phyloP scores from a whole-genome alignment of 2,888 invertebrate genomes.

The Lypha dubia region DNA sequence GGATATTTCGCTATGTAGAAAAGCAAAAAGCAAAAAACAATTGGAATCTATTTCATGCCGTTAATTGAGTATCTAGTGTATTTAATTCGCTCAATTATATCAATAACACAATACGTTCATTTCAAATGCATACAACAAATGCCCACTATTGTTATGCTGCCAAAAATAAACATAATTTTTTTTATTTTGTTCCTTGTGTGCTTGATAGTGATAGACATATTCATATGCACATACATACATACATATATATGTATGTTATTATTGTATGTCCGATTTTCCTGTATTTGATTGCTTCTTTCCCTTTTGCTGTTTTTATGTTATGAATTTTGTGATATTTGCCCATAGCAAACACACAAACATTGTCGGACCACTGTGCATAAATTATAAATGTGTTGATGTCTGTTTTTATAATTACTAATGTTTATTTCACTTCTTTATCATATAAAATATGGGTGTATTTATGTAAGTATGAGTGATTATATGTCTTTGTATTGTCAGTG shows the following conservation, averaged over 20 bases:
- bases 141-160: constrained; percentile 45
- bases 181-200: not conserved
- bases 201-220: not conserved
- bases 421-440: constrained; percentile 13
- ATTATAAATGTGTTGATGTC: constrained; percentile 51
- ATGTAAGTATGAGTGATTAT: not conserved
- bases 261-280: constrained; percentile 50
- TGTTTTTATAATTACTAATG: constrained; percentile 62
- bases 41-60: not conserved
- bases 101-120: constrained; percentile 54
- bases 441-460: constrained; percentile 3
- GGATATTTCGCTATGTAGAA: too few relatives aligned
- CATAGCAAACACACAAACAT: not conserved
- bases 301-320: constrained; percentile 26
- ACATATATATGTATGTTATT: constrained; percentile 2
- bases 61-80: not conserved
- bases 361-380: constrained; percentile 54
- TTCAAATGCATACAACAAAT: constrained; percentile 52
- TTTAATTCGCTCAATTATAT: constrained; percentile 52
- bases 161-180: constrained; percentile 39
- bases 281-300: constrained; percentile 63
- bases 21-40: too few relatives aligned
- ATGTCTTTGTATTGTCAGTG: not conserved
- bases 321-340: constrained; percentile 9
- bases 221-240: too few relatives aligned